These are phyloP conservation scores for Andrena flavipes DNA, from an alignment of 2,888 invertebrate species.

Conservation along the genomic window DNA sequence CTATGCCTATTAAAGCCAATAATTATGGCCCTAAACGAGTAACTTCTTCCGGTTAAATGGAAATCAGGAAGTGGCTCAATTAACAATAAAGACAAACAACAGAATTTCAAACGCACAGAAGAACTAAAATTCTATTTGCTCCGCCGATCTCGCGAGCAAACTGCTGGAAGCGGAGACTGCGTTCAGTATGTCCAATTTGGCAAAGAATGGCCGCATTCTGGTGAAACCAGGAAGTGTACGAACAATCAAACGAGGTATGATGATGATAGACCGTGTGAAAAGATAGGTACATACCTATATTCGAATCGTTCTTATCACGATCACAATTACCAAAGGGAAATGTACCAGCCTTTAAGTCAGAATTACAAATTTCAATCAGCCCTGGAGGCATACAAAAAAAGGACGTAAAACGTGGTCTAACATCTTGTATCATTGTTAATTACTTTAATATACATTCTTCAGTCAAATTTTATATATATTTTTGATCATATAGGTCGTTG, in stretches of 20 bases:
- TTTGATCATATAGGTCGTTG: not conserved
- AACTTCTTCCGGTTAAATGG: not conserved
- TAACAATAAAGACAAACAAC: not conserved
- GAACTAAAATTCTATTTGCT: not conserved
- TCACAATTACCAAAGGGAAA: not conserved
- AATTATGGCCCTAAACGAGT: not conserved
- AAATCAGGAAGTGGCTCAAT: not conserved
- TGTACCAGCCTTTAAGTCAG: not conserved
- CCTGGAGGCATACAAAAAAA: not conserved
- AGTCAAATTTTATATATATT: not conserved
- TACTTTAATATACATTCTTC: not conserved
- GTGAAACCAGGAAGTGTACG: conserved; percentile 47
- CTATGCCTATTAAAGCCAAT: not conserved
- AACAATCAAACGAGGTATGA: conserved; percentile 30
- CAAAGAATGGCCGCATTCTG: conserved; percentile 12
- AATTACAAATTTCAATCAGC: not conserved
- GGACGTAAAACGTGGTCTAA: not conserved
- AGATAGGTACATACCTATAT: not conserved
- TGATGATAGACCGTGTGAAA: conserved; percentile 10
- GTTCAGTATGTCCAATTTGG: conserved; percentile 13
- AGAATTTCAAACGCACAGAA: not conserved
- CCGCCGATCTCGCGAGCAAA: not conserved
- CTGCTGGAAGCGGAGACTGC: not conserved
- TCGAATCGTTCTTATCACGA: conserved; percentile 8
- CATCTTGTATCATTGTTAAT: not conserved